Evolutionary conservation across 35 echinoderm and acorn worm species (phyloP).

Genomic region (Strongylocentrotus purpuratus): DNA sequence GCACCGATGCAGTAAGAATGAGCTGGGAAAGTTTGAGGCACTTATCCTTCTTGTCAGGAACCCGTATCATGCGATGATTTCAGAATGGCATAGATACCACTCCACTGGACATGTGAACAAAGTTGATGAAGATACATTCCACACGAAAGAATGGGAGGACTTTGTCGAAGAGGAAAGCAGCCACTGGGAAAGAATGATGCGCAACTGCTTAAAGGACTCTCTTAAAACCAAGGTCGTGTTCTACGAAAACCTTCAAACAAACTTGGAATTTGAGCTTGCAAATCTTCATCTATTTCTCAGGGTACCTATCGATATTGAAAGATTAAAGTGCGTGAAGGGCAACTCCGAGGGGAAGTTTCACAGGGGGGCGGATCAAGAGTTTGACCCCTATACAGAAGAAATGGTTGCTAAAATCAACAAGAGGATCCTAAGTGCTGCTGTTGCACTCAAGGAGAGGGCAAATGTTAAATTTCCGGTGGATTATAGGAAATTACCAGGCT

Average conservation of each 20-base stretch:
- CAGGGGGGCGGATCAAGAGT: background rate
- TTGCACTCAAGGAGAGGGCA: background rate
- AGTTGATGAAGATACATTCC: background rate
- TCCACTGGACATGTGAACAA: background rate
- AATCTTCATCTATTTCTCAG: background rate
- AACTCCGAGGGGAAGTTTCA: slow-evolving; percentile 20
- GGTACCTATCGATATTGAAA: background rate
- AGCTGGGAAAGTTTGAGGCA: slow-evolving; percentile 36
- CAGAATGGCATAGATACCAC: slow-evolving; percentile 42
- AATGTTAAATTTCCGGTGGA: slow-evolving; percentile 21
- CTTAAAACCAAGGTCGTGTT: background rate
- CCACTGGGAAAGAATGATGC: slow-evolving; percentile 44
- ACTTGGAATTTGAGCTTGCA: background rate
- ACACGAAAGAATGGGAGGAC: slow-evolving; percentile 29
- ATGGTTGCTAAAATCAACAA: background rate
- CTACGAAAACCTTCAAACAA: slow-evolving; percentile 26
- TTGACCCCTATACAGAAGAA: slow-evolving; percentile 26
- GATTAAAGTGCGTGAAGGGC: slow-evolving; percentile 19
- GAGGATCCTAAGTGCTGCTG: background rate
- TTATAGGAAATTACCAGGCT: background rate
- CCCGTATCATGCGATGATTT: slow-evolving; percentile 38
- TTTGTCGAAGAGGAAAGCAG: slow-evolving; percentile 44
- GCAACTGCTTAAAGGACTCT: slow-evolving; percentile 30
- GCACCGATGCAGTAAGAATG: slow-evolving; percentile 28
- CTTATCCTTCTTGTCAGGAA: slow-evolving; percentile 31